Conservation (phyloP, 2,797 vertebrate genomes). For the Myotis planiceps region DNA sequence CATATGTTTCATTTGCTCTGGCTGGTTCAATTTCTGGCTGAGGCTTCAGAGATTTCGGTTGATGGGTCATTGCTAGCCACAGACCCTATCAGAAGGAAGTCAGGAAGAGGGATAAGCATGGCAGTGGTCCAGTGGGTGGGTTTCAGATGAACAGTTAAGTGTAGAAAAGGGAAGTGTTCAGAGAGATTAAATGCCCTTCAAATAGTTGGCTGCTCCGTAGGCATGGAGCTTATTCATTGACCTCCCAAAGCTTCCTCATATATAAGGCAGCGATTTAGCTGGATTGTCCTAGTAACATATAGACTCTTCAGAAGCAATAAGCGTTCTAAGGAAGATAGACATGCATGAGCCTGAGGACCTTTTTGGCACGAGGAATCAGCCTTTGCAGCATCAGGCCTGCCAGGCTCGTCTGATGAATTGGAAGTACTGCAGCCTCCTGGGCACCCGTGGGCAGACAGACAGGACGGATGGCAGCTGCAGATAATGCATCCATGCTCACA, state of each 20-base stretch:
- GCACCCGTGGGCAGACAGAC: background rate
- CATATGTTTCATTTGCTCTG: background rate
- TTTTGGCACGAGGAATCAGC: background rate
- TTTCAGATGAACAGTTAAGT: background rate
- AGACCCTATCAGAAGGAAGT: background rate
- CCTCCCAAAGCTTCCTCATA: background rate
- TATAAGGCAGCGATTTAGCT: background rate
- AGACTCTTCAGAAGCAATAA: background rate
- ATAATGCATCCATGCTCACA: background rate
- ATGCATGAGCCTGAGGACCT: background rate
- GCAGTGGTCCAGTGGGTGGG: background rate
- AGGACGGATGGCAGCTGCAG: background rate
- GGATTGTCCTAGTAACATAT: background rate
- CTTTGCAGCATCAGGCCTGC: background rate
- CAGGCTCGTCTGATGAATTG: background rate
- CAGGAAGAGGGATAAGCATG: background rate
- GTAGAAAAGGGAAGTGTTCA: background rate
- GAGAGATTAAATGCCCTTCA: background rate
- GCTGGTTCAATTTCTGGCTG: background rate
- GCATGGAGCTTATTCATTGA: background rate
- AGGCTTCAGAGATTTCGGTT: background rate
- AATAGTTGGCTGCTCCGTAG: background rate
- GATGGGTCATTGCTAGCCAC: background rate
- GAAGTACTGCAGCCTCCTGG: background rate
- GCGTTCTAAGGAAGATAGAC: background rate